Evolutionary conservation across 2,113 vertebrate genomes (phyloP), one percentile per base, ranked within the genome.

Genomic region (Epinephelus lanceolatus): DNA sequence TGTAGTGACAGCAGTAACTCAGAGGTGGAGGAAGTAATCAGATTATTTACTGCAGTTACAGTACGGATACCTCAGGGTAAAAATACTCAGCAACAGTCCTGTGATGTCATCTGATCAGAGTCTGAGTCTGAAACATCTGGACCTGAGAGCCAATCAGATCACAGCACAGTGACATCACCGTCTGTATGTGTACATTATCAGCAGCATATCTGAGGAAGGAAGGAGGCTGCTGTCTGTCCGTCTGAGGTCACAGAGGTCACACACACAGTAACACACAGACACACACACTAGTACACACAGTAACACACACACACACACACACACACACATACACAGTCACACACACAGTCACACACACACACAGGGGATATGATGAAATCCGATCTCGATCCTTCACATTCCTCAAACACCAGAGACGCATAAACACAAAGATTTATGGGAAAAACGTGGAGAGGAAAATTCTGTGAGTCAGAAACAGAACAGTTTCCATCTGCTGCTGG

Each of bases 371-470:
- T 86, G 77, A 86, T 76, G 83, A 83, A 85, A 81, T 79, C 65
- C 60, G 88, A 91, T 73, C 86, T 87, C 79, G 80, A 83, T 87
- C 66, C 23, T 56, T 79, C 70, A 87, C 84, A 86, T 88, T 90
- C 88, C 75, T 53, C 57, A 53, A 79, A 67, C 42, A 8, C 62
- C 82, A 75, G 59, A 78, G 2, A 77, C 19, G 47, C 53, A 86
- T 74, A 83, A 86, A 83, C 86, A 84, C 72, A 76, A 42, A 85
- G 73, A 87, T 79, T 76, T 81, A 88, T 78, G 72, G 53, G 72
- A 63, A 45, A 78, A 80, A 82, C n/a, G 56, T 83, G 66, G 40
- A 55, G 45, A 21, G 51, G 62, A 76, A 63, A 45, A 8, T 66
- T 75, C 33, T 37, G 5, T 30, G 59, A 59, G 14, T 52, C 63